A percentile compares a stretch with the other conserved stretches of the same genome.
These are phyloP conservation scores for Melopsittacus undulatus DNA, from an alignment of 2,797 vertebrate species.

Conservation along the genomic window DNA sequence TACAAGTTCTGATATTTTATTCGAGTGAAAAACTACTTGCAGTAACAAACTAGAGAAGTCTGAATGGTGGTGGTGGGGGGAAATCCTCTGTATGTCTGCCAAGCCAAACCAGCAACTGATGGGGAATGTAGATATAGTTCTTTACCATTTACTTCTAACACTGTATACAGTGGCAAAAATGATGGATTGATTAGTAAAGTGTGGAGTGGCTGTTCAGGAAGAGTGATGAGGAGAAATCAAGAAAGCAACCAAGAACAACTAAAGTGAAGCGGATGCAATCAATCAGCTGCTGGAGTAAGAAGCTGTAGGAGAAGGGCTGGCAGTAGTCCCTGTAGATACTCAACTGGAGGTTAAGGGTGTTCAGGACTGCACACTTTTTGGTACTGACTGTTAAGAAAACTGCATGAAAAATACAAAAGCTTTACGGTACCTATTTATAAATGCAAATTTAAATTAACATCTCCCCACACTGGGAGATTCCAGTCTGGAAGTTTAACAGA, in stretches of 20 bases:
- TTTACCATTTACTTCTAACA: background rate
- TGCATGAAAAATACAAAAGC: fast-evolving
- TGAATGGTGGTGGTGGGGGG: background rate
- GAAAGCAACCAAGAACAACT: constrained; percentile 36
- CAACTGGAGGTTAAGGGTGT: background rate
- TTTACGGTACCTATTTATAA: background rate
- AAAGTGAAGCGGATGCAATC: constrained; percentile 15
- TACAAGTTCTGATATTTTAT: background rate
- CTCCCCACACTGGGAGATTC: background rate
- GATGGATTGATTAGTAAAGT: constrained; percentile 9
- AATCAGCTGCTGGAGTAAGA: constrained; percentile 12
- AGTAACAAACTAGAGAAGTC: background rate
- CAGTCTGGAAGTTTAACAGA: background rate
- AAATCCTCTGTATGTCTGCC: background rate
- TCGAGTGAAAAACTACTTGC: background rate
- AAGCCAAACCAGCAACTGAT: background rate
- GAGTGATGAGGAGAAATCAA: constrained; percentile 48
- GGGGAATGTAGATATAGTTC: background rate
- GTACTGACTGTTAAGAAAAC: background rate
- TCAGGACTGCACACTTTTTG: background rate
- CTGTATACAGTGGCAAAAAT: background rate
- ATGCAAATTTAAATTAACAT: background rate
- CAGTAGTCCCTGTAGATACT: background rate
- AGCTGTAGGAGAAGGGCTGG: background rate
- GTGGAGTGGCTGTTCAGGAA: constrained; percentile 28